Percentiles rank a stretch among this genome's conserved stretches.
phyloP scores from a whole-genome alignment of 2,888 invertebrate species.

The Limulus polyphemus region DNA sequence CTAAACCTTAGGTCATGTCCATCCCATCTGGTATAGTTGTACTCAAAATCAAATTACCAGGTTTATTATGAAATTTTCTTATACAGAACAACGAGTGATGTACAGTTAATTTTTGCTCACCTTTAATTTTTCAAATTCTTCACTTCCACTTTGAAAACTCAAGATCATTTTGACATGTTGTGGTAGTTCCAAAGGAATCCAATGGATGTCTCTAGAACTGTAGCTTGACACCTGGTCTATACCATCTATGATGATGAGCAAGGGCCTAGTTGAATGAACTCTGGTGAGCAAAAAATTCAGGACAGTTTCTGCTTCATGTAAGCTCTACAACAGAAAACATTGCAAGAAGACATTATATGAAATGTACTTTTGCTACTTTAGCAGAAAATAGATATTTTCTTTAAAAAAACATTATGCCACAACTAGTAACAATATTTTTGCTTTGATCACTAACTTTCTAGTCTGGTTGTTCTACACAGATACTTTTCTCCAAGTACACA shows the following conservation, averaged over 20 bases:
- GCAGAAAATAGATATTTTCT: background rate
- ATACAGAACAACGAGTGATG: too few species aligned
- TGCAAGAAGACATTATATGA: background rate
- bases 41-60: too few species aligned
- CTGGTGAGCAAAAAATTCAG: conserved; percentile 38
- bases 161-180: conserved; percentile 61
- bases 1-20: too few species aligned
- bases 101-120: background rate
- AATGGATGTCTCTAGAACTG: conserved; percentile 51
- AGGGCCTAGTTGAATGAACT: conserved; percentile 40
- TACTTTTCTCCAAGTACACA: too few species aligned
- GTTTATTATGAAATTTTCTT: too few species aligned
- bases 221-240: conserved; percentile 48
- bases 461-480: too few species aligned
- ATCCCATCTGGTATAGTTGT: too few species aligned
- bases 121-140: conserved; percentile 12
- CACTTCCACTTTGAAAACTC: conserved; percentile 47
- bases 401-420: background rate
- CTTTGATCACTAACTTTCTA: too few species aligned
- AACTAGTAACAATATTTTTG: too few species aligned
- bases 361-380: background rate
- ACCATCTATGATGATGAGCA: conserved; percentile 63
- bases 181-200: conserved; percentile 63
- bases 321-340: conserved; percentile 26
- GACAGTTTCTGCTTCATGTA: conserved; percentile 11